A percentile compares a stretch with the other conserved stretches of the same genome.
These are phyloP conservation scores for Exephanes ischioxanthus DNA, from an alignment of 2,888 invertebrate genomes.

Conservation along the genomic window DNA sequence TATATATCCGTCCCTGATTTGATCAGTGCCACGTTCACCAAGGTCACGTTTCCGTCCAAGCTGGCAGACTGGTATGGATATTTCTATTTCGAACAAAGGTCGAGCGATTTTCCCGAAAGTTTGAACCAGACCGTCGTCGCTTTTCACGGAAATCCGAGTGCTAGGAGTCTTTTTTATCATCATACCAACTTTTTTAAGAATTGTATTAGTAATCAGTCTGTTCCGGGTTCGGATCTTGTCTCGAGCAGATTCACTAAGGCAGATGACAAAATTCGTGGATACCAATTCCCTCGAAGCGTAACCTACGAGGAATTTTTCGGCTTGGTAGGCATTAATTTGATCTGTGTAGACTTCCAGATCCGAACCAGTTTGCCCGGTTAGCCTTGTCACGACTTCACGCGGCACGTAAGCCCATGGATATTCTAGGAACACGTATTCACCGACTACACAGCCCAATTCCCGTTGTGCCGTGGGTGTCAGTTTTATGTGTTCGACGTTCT, in stretches of 20 bases:
- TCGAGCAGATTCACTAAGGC: constrained; percentile 87
- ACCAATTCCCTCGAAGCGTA: constrained; percentile 88
- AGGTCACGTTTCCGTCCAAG: constrained; percentile 60
- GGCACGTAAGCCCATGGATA: constrained; percentile 81
- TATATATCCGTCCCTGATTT: constrained; percentile 89
- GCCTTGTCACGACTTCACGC: constrained; percentile 66
- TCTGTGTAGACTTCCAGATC: constrained; percentile 70
- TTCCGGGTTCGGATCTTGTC: constrained; percentile 81
- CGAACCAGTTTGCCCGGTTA: constrained; percentile 70
- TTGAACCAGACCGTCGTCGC: constrained; percentile 88
- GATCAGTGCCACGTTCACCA: constrained; percentile 85
- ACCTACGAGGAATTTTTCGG: constrained; percentile 86
- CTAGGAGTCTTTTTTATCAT: constrained; percentile 86
- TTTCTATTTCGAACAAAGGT: constrained; percentile 88
- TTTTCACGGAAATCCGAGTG: constrained; percentile 88
- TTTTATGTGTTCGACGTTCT: constrained; percentile 74
- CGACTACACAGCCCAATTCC: constrained; percentile 77
- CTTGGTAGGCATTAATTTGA: constrained; percentile 70
- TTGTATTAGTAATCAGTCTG: constrained; percentile 68
- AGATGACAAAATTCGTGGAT: constrained; percentile 89
- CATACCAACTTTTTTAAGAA: constrained; percentile 79
- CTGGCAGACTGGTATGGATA: constrained; percentile 66
- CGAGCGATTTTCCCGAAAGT: constrained; percentile 85
- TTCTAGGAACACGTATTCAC: constrained; percentile 80
- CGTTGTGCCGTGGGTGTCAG: constrained; percentile 74